Percentiles rank a stretch among this genome's conserved stretches.
phyloP scores from a whole-genome alignment of 37 sponge, comb jelly and placozoan species.

The Agelas oroides region DNA sequence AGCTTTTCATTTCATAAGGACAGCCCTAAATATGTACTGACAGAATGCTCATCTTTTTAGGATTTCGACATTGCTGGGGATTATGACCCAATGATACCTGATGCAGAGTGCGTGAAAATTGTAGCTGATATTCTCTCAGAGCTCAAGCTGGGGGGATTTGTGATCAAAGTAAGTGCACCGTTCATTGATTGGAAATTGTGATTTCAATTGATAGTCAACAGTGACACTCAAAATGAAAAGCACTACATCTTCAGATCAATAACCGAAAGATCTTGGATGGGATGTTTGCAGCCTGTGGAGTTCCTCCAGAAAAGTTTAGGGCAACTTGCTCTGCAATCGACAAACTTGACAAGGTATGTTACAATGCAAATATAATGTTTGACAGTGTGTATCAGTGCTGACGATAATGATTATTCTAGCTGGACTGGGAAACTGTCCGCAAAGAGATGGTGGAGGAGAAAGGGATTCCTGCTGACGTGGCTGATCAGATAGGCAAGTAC shows the following conservation, averaged over 20 bases:
- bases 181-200: too few relatives aligned
- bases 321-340: constrained; percentile 96
- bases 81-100: constrained; percentile 95
- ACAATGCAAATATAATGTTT: too few relatives aligned
- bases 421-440: constrained; percentile 82
- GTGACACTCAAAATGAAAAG: constrained; percentile 1
- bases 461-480: constrained; percentile 76
- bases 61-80: constrained; percentile 99
- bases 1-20: too few relatives aligned
- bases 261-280: constrained; percentile 97
- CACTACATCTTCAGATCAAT: constrained; percentile 76
- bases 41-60: too few relatives aligned
- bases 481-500: constrained; percentile 91
- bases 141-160: constrained; percentile 85
- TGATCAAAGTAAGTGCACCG: constrained; percentile 85
- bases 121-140: constrained; percentile 90
- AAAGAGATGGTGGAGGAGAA: constrained; percentile 96
- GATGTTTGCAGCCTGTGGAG: constrained; percentile 96
- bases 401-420: constrained; percentile 41
- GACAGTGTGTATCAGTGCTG: too few relatives aligned
- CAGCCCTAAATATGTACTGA: too few relatives aligned
- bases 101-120: constrained; percentile 93
- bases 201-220: too few relatives aligned
- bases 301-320: constrained; percentile 86
- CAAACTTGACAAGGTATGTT: constrained; percentile 96